Evolutionary conservation across 2,113 vertebrate species (phyloP), one percentile per base, ranked within the genome.

Genomic region (Dendropsophus ebraccatus): DNA sequence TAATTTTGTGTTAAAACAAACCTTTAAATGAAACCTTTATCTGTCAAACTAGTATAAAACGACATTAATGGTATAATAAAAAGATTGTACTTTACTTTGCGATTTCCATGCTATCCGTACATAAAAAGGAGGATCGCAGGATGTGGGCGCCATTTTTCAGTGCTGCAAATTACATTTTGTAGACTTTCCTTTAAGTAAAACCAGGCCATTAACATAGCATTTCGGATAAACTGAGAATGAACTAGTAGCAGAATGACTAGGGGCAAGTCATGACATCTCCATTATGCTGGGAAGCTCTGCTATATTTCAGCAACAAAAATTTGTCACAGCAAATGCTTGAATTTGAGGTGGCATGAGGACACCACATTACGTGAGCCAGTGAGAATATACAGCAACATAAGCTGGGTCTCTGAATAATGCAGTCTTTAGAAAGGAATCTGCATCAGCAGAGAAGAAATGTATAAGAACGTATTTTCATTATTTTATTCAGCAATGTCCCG

Each of bases 251-350:
- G 49, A 76, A 76, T 76, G 25, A 76, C 74, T 76, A 5, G 74
- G 74, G 74, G 74, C 74, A 76, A 76, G 74, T 52, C 74, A 32
- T 52, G 74, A 76, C 74, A 52, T 76, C 74, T 76, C 74, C 74
- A 76, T 76, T 76, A 54, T 54, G 49, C 49, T 52, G 10, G 45
- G 28, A 76, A 76, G 17, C 47, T 76, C 28, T 8, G 49, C n/a
- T 76, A 52, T 75, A 49, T 76, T 76, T 76, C 74, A 54, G 49
- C 21, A 76, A 52, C 47, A 52, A 76, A 76, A 76, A 76, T 76
- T n/a, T 76, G 74, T 76, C 47, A 54, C 2, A 5, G 74, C 49
- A 54, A 76, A 76, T 76, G 70, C 41, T 74, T 25, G 28, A 76
- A 52, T 76, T 10, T 76, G 49, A 76, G 74, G 74, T 76, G 74